These are phyloP conservation scores for Coptodon bakossiorum DNA, from an alignment of 2,113 vertebrate genomes.

Conservation along the genomic window DNA sequence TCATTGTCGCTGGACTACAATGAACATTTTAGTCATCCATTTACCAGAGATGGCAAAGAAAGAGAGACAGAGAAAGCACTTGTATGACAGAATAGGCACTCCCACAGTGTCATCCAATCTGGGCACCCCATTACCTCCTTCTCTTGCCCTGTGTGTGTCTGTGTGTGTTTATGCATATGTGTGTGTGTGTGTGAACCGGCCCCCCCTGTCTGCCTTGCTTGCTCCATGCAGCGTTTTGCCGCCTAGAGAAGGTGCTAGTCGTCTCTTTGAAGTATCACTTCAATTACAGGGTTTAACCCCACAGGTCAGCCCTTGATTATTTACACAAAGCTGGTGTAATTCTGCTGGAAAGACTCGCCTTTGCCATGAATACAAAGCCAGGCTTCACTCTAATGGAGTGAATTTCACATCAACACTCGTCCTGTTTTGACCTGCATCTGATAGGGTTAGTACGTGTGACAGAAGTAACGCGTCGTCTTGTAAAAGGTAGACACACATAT, in stretches of 20 bases:
- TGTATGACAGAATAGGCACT: slow-evolving; percentile 82
- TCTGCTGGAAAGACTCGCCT: slow-evolving; percentile 85
- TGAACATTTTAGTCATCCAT: slow-evolving; percentile 79
- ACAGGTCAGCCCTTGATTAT: slow-evolving; percentile 97
- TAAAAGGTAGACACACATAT: neutral
- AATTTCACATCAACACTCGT: slow-evolving; percentile 78
- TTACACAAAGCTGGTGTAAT: slow-evolving; percentile 95
- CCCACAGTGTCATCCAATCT: slow-evolving; percentile 74
- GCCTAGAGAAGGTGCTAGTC: slow-evolving; percentile 85
- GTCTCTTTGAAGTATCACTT: slow-evolving; percentile 98
- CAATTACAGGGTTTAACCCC: slow-evolving; percentile 98
- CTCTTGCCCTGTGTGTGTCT: slow-evolving; percentile 14
- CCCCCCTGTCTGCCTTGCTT: slow-evolving; percentile 66
- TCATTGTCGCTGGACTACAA: slow-evolving; percentile 77
- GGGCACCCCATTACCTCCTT: slow-evolving; percentile 58
- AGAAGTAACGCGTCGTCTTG: neutral
- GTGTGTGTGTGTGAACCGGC: neutral
- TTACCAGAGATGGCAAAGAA: slow-evolving; percentile 54
- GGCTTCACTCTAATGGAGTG: slow-evolving; percentile 76
- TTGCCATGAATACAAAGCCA: slow-evolving; percentile 81
- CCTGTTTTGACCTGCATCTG: slow-evolving; percentile 84
- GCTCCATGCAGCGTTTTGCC: slow-evolving; percentile 70
- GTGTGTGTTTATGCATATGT: neutral
- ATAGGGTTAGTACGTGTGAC: slow-evolving; percentile 78
- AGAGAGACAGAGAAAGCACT: slow-evolving; percentile 75